Base-by-base conservation (phyloP, 1,140 invertebrate genomes). In the Brachystomella parvula region DNA sequence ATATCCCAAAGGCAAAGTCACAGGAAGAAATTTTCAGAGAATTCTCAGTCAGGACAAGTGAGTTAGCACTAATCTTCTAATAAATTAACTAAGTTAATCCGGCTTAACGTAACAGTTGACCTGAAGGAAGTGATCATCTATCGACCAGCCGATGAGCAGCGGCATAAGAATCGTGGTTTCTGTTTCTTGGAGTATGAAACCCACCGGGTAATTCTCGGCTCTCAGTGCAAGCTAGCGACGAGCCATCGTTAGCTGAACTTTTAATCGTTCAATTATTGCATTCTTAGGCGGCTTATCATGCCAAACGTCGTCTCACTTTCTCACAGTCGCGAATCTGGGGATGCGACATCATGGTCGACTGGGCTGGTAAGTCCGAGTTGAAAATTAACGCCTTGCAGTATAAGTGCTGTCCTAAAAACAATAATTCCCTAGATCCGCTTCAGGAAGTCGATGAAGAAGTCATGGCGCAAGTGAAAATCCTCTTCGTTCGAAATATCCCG, bases 111-210 rank as follows among this genome's bases (percentile, higher is more conserved):
- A 1, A 84, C 89, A 0, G 82, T 85, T 2, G 88, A 85, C 2
- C 84, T 90, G 24, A 79, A 80, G 0, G 82, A 89, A 69, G 84
- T 92, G 1, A 91, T 91, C 64, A 76, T 90, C n/a, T 92, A 92
- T 76, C 85, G 83, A 1, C 81, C 80, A 47, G 78, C 78, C 19
- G 76, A 78, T 26, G 82, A 90, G 73, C 49, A 26, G 9, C 83
- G 83, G 60, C 78, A 78, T 3, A 81, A 86, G 64, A 92, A 90
- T 77, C 78, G 90, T 26, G 90, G 90, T 0, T 93, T 90, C 76
- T 88, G 88, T 15, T 93, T 94, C 76, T 87, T 92, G n/a, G 90
- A 93, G 75, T 94, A 92, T 73, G 83, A 84, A 49, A 85, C 82
- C 71, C 92, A 94, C 74, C 69, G 62, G 69, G 68, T 65, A 61